phyloP scores from a whole-genome alignment of 2,113 vertebrate genomes.

The Nicator chloris region DNA sequence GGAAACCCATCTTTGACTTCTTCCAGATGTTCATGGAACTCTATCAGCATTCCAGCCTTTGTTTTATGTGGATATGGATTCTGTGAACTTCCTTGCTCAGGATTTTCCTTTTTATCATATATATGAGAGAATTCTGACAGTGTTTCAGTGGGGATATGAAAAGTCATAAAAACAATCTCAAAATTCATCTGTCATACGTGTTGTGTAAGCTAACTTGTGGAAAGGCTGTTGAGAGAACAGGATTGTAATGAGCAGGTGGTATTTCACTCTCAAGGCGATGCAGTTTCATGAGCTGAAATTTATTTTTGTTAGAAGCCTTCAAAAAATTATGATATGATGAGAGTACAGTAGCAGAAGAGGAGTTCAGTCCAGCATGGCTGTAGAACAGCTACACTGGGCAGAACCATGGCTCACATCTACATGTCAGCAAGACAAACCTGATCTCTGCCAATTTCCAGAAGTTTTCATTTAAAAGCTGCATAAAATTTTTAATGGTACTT shows the following conservation, averaged over 20 bases:
- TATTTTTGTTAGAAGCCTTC: background rate
- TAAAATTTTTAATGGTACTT: background rate
- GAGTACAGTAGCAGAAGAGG: background rate
- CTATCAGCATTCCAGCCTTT: conserved; percentile 15
- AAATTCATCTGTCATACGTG: background rate
- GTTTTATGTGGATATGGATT: background rate
- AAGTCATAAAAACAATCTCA: background rate
- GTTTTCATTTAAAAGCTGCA: background rate
- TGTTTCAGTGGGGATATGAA: background rate
- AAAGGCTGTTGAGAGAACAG: background rate
- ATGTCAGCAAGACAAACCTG: background rate
- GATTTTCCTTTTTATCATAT: background rate
- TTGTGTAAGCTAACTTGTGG: background rate
- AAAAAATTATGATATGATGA: background rate
- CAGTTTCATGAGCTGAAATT: background rate
- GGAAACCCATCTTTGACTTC: conserved; percentile 41
- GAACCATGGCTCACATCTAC: background rate
- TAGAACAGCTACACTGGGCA: background rate
- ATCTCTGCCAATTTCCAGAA: background rate
- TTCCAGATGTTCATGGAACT: conserved; percentile 34
- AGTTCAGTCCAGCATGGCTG: background rate
- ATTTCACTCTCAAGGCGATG: background rate
- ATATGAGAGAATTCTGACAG: background rate
- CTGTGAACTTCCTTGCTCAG: background rate
- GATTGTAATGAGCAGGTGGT: background rate